Evolutionary conservation across 2,797 vertebrate genomes (phyloP).

Genomic region (Sebastes matsubarae): DNA sequence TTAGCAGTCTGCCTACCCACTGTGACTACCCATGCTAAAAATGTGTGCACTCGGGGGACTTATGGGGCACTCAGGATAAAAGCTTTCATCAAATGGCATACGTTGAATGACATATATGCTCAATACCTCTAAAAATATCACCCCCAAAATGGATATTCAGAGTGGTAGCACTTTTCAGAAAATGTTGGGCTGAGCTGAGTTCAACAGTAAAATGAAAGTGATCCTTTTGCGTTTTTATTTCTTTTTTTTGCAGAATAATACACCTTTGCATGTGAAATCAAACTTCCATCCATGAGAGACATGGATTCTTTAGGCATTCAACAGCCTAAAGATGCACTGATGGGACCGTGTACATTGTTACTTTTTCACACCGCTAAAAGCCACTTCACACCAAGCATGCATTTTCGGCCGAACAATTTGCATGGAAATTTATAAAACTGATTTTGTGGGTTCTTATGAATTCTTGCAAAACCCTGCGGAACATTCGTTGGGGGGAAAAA

Average conservation of each 20-base stretch:
- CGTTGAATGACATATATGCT: slow-evolving; percentile 24
- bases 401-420: neutral
- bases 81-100: slow-evolving; percentile 43
- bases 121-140: slow-evolving; percentile 35
- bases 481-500: neutral
- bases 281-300: neutral
- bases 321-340: neutral
- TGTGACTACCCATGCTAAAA: slow-evolving; percentile 20
- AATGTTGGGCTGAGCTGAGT: neutral
- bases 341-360: neutral
- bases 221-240: neutral
- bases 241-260: neutral
- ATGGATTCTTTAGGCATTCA: too few relatives aligned
- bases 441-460: neutral
- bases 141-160: neutral
- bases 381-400: neutral
- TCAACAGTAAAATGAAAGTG: neutral
- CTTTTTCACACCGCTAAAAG: neutral
- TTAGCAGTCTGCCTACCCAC: neutral
- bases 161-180: slow-evolving; percentile 1
- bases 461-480: neutral
- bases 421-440: neutral
- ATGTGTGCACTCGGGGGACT: slow-evolving; percentile 13
- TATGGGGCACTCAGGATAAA: slow-evolving; percentile 44
- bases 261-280: neutral